phyloP scores from a whole-genome alignment of 2,113 vertebrate species.

The Ceyx cyanopectus region DNA sequence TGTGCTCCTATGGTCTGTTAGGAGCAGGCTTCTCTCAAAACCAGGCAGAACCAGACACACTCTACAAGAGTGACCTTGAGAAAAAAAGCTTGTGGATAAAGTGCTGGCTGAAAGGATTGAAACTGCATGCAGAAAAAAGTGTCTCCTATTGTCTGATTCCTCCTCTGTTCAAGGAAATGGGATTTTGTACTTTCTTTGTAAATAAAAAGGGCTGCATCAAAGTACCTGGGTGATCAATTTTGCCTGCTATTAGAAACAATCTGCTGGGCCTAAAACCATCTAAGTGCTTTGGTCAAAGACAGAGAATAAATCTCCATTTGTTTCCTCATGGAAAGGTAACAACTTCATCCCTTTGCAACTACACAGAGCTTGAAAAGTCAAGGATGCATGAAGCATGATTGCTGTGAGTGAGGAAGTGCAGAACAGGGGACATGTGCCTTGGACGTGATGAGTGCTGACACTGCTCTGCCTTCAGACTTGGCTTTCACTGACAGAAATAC shows the following conservation, averaged over 20 bases:
- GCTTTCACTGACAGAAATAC: background rate
- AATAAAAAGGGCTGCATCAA: constrained; percentile 41
- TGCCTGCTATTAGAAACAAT: constrained; percentile 53
- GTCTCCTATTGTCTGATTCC: background rate
- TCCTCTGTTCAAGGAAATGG: background rate
- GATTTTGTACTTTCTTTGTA: constrained; percentile 36
- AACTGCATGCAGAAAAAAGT: background rate
- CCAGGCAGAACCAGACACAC: background rate
- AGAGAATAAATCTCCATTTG: constrained; percentile 11
- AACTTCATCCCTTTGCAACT: background rate
- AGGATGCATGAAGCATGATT: background rate
- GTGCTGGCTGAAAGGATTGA: constrained; percentile 30
- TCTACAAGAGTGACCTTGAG: background rate
- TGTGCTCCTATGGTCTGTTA: background rate
- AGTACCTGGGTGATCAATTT: constrained; percentile 51
- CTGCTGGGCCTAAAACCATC: constrained; percentile 14
- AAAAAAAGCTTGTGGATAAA: constrained; percentile 24
- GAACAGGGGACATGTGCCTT: background rate
- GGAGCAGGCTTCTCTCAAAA: background rate
- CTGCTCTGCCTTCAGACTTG: background rate
- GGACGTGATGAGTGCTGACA: background rate
- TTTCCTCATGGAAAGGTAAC: constrained; percentile 8
- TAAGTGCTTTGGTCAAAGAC: constrained; percentile 34
- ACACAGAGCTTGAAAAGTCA: constrained; percentile 18
- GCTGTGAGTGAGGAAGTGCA: background rate